A percentile compares a stretch with the other conserved stretches of the same genome.
Conservation (phyloP, 2,113 vertebrate genomes). For the Tautogolabrus adspersus region DNA sequence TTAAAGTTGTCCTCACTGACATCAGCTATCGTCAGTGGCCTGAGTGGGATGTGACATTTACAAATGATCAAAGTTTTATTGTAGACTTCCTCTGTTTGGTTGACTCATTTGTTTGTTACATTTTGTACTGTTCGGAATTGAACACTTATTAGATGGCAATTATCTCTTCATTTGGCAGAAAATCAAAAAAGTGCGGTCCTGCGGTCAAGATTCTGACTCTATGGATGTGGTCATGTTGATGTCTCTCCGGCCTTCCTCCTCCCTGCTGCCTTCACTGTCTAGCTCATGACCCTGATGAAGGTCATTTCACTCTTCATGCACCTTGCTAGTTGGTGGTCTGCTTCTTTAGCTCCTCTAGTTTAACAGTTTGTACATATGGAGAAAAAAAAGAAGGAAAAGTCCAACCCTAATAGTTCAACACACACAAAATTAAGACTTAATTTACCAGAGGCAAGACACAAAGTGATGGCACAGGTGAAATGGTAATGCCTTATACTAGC, state of each 20-base stretch:
- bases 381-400: not conserved
- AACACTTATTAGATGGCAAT: not conserved
- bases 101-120: slow-evolving; percentile 1
- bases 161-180: not conserved
- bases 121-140: not conserved
- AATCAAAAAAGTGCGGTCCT: slow-evolving; percentile 28
- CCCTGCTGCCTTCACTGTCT: not conserved
- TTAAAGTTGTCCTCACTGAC: slow-evolving; percentile 17
- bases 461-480: not conserved
- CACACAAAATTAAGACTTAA: not conserved
- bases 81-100: not conserved
- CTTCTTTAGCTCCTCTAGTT: not conserved
- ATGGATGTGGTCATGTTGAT: slow-evolving; percentile 33
- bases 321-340: too few species aligned
- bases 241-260: not conserved
- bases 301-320: too few species aligned
- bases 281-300: too few species aligned
- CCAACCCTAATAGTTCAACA: not conserved
- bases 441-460: not conserved
- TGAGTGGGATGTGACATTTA: slow-evolving; percentile 12
- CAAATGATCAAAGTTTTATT: slow-evolving; percentile 1
- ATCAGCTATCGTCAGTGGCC: slow-evolving; percentile 18
- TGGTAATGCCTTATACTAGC: not conserved
- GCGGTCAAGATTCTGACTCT: slow-evolving; percentile 34
- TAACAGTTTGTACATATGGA: not conserved